Percentiles rank a stretch among this genome's conserved stretches.
These are phyloP conservation scores for Delphinus delphis DNA, from an alignment of 2,113 vertebrate genomes.

Conservation along the genomic window DNA sequence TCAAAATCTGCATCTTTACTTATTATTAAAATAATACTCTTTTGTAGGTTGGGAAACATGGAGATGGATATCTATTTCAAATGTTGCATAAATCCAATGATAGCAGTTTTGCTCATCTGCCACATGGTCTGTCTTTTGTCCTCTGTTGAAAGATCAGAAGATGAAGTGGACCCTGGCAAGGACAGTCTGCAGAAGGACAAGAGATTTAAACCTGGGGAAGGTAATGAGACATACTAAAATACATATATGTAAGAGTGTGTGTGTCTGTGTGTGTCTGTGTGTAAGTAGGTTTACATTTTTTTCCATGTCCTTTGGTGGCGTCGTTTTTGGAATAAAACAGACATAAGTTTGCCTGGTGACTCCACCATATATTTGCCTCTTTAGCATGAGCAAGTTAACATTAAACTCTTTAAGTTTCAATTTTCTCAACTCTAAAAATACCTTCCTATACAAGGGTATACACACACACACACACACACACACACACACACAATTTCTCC, in stretches of 20 bases:
- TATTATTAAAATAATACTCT: constrained; percentile 40
- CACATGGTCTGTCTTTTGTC: background rate
- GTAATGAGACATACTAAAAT: background rate
- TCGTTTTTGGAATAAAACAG: background rate
- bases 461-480: no score
- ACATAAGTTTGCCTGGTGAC: background rate
- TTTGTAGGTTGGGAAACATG: background rate
- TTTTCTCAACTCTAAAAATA: background rate
- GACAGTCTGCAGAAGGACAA: background rate
- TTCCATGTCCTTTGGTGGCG: background rate
- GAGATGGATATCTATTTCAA: background rate
- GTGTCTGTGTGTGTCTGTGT: background rate
- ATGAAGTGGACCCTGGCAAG: background rate
- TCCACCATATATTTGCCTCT: background rate
- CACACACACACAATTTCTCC: background rate
- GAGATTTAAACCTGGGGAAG: background rate
- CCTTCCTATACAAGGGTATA: background rate
- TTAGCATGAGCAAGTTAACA: background rate
- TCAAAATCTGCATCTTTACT: background rate
- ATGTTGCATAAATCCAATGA: background rate
- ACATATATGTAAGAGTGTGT: background rate
- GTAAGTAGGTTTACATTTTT: background rate
- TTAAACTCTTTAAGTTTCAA: background rate
- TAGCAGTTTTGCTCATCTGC: background rate
- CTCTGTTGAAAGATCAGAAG: background rate